Conservation (phyloP, 2,888 invertebrate genomes). For the Agrotis segetum region DNA sequence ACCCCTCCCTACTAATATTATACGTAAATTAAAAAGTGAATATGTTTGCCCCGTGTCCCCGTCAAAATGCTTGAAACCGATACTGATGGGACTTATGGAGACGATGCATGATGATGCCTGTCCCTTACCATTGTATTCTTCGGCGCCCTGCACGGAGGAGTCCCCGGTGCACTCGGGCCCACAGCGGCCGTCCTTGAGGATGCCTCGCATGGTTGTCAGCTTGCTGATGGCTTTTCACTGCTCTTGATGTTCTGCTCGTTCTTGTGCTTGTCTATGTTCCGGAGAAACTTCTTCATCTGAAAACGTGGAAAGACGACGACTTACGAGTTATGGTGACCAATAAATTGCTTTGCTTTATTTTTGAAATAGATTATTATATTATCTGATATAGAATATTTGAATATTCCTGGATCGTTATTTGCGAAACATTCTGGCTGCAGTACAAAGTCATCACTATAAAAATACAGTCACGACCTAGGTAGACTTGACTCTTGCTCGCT, state of each 20-base stretch:
- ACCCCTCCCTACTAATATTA: too few relatives aligned
- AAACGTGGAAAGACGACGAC: background rate
- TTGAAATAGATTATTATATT: background rate
- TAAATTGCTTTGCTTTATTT: background rate
- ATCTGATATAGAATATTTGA: too few relatives aligned
- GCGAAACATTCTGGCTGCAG: background rate
- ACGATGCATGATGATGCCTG: background rate
- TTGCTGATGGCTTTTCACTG: slow-evolving; percentile 83
- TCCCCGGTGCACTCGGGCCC: slow-evolving; percentile 87
- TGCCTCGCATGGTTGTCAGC: slow-evolving; percentile 85
- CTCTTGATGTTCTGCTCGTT: slow-evolving; percentile 80
- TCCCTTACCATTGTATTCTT: slow-evolving; percentile 75
- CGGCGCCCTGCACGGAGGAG: slow-evolving; percentile 77
- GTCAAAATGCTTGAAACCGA: too few relatives aligned
- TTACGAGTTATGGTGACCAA: background rate
- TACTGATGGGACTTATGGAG: too few relatives aligned
- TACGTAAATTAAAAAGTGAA: too few relatives aligned
- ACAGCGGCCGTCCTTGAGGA: slow-evolving; percentile 86
- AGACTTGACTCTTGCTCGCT: background rate
- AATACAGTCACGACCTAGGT: background rate
- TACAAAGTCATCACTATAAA: background rate
- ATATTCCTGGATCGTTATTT: background rate
- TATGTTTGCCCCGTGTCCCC: too few relatives aligned
- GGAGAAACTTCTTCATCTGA: slow-evolving; percentile 87
- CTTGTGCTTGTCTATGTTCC: slow-evolving; percentile 88